phyloP scores from a whole-genome alignment of 2,888 invertebrate genomes.

The Spatulosminthurus flaviceps region DNA sequence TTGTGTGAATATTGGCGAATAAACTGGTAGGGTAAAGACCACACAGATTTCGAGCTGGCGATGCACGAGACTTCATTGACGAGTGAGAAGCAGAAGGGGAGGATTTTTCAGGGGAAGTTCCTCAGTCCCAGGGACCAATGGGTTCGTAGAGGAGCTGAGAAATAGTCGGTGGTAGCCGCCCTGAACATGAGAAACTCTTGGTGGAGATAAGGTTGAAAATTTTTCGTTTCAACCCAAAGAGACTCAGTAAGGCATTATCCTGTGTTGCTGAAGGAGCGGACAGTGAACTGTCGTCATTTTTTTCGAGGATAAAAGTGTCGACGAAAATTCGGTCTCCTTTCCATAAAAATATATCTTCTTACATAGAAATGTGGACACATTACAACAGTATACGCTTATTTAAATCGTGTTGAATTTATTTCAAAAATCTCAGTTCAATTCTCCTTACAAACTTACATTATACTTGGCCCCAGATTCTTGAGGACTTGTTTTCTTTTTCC shows the following conservation, averaged over 20 bases:
- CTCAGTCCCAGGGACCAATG: slow-evolving; percentile 24
- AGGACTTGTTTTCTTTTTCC: no score
- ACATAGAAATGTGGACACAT: not conserved
- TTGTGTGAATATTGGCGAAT: slow-evolving; percentile 32
- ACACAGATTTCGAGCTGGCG: slow-evolving; percentile 23
- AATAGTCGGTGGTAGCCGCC: slow-evolving; percentile 40
- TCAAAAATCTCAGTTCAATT: not conserved
- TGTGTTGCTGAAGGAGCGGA: slow-evolving; percentile 34
- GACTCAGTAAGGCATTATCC: slow-evolving; percentile 27
- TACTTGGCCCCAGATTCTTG: not conserved
- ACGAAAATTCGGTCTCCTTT: not conserved
- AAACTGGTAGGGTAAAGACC: slow-evolving; percentile 23
- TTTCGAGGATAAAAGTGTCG: not conserved
- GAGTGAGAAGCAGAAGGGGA: not conserved
- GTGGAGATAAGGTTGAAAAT: slow-evolving; percentile 12
- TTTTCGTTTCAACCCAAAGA: slow-evolving; percentile 35
- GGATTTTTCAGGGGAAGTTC: slow-evolving; percentile 22
- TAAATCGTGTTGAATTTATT: not conserved
- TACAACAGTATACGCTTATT: not conserved
- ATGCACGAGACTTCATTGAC: not conserved
- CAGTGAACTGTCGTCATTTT: slow-evolving; percentile 23
- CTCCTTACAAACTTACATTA: not conserved
- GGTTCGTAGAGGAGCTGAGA: not conserved
- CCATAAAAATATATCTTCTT: no score
- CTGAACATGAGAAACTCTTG: slow-evolving; percentile 16